A percentile compares a stretch with the other conserved stretches of the same genome.
Evolutionary conservation across 2,797 vertebrate genomes (phyloP).

Genomic region (Neomorphus geoffroyi): DNA sequence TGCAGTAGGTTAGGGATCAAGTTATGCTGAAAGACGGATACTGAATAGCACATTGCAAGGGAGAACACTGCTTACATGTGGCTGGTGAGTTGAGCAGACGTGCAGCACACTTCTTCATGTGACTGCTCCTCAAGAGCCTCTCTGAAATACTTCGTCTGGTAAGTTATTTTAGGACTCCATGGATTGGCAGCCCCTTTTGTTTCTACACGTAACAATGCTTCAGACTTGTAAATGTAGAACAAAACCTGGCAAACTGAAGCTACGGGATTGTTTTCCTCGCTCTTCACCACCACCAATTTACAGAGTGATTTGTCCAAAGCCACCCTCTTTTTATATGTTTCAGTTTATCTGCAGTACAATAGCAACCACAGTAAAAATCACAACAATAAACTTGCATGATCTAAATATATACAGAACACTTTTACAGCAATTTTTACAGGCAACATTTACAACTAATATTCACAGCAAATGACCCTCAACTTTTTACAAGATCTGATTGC

Average conservation of each 20-base stretch:
- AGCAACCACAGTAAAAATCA: background rate
- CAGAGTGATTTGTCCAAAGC: background rate
- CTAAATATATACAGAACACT: background rate
- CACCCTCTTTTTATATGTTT: background rate
- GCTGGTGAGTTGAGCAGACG: background rate
- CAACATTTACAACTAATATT: background rate
- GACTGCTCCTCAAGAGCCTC: background rate
- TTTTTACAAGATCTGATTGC: background rate
- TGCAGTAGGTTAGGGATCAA: background rate
- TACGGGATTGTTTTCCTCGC: background rate
- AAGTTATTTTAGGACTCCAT: background rate
- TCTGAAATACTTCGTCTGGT: background rate
- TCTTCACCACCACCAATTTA: background rate
- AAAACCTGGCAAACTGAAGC: background rate
- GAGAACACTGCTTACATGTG: background rate
- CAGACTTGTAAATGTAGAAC: background rate
- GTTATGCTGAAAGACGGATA: background rate
- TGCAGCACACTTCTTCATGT: accelerated
- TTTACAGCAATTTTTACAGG: background rate
- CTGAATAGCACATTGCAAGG: background rate
- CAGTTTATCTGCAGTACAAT: background rate
- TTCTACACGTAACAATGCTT: background rate
- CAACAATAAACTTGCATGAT: background rate
- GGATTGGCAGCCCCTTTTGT: background rate
- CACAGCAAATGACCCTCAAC: background rate